Conservation (phyloP, 2,113 vertebrate species). For the Porphyrio hochstetteri region DNA sequence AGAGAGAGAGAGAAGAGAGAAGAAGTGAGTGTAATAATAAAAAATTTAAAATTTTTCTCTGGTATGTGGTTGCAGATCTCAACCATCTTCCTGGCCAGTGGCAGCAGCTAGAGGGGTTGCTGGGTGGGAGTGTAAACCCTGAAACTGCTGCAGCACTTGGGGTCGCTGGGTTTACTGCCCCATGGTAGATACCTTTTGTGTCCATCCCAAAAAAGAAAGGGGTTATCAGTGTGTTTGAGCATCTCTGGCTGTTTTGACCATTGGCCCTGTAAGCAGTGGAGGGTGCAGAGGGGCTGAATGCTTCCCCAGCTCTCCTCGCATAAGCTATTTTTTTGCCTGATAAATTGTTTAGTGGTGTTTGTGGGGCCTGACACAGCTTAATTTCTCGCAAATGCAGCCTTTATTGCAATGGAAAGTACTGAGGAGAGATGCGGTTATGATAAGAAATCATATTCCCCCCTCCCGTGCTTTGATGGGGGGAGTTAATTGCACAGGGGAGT, state of each 20-base stretch:
- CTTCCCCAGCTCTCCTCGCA: background rate
- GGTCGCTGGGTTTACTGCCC: too few relatives aligned
- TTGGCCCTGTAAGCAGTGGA: background rate
- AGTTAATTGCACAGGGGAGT: conserved; percentile 2
- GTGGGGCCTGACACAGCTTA: background rate
- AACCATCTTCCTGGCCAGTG: accelerated
- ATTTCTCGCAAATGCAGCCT: conserved; percentile 66
- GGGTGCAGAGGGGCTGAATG: background rate
- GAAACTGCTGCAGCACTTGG: too few relatives aligned
- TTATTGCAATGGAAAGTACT: conserved; percentile 78
- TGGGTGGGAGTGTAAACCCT: background rate
- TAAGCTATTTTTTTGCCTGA: conserved; percentile 67
- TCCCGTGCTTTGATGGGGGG: conserved; percentile 58
- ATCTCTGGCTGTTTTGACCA: background rate
- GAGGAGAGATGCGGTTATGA: conserved; percentile 76
- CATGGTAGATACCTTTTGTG: background rate
- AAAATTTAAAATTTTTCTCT: background rate
- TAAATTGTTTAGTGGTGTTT: conserved; percentile 68
- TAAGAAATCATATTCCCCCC: conserved; percentile 63
- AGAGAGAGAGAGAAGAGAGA: too few relatives aligned
- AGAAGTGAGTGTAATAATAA: too few relatives aligned
- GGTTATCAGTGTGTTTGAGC: background rate
- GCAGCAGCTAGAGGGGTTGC: background rate
- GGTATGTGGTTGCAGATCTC: background rate
- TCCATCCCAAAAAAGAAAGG: background rate